A percentile compares a stretch with the other conserved stretches of the same genome.
Conservation (phyloP, 2,797 vertebrate genomes). For the Neostethus bicornis region DNA sequence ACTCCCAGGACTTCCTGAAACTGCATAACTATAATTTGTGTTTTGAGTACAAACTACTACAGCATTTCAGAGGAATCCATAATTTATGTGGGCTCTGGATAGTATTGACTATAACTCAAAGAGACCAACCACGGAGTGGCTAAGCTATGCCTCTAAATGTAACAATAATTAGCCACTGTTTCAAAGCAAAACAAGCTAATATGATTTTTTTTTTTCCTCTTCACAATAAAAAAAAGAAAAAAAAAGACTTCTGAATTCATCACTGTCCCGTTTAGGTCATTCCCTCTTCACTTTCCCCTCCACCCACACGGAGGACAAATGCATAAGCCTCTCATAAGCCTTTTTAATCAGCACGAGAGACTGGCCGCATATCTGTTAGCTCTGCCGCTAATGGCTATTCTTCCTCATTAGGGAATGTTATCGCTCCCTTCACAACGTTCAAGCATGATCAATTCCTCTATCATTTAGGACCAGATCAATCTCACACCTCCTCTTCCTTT, state of each 20-base stretch:
- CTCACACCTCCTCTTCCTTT: conserved; percentile 49
- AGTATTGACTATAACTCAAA: background rate
- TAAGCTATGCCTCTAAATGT: background rate
- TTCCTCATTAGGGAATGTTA: conserved; percentile 68
- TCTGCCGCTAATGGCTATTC: conserved; percentile 70
- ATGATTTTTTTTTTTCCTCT: conserved; percentile 17
- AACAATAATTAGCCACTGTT: background rate
- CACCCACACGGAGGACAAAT: conserved; percentile 53
- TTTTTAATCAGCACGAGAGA: conserved; percentile 74
- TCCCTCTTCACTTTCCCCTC: conserved; percentile 7
- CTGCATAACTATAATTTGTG: too few relatives aligned
- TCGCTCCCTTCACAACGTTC: conserved; percentile 46
- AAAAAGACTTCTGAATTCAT: conserved; percentile 11
- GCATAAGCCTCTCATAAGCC: conserved; percentile 59
- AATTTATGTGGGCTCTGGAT: too few relatives aligned
- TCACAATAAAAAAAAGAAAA: conserved; percentile 4
- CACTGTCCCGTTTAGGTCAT: conserved; percentile 4
- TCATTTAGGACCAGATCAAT: conserved; percentile 72
- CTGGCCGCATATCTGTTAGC: conserved; percentile 66
- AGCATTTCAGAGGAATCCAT: background rate
- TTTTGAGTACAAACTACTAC: background rate
- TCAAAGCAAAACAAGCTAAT: conserved; percentile 3
- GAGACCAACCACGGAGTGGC: background rate
- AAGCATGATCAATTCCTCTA: conserved; percentile 68
- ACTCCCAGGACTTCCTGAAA: too few relatives aligned